phyloP scores from a whole-genome alignment of 2,113 vertebrate genomes.

The Xenopus tropicalis region UCB_Xtro_10.0 CM004450.2:7404001-7404500 shows the following conservation, averaged over 20 bases:
- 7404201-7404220: conserved; percentile 17
- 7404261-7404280: background rate
- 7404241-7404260: conserved; percentile 11
- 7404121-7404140: conserved; percentile 1
- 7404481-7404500: too few species aligned
- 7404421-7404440: too few species aligned
- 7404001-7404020: too few species aligned
- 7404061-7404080: background rate
- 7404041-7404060: too few species aligned
- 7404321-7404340: conserved; percentile 23
- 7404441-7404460: too few species aligned
- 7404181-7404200: conserved; percentile 32
- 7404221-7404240: conserved; percentile 30
- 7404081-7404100: background rate
- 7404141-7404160: background rate
- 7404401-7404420: too few species aligned
- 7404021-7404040: background rate
- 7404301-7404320: conserved; percentile 18
- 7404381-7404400: too few species aligned
- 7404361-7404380: background rate
- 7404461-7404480: background rate
- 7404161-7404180: background rate
- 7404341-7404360: conserved; percentile 40
- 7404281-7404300: conserved; percentile 33
- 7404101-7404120: background rate